phyloP scores from a whole-genome alignment of 2,797 vertebrate species.

The Labeo calbasu region DNA sequence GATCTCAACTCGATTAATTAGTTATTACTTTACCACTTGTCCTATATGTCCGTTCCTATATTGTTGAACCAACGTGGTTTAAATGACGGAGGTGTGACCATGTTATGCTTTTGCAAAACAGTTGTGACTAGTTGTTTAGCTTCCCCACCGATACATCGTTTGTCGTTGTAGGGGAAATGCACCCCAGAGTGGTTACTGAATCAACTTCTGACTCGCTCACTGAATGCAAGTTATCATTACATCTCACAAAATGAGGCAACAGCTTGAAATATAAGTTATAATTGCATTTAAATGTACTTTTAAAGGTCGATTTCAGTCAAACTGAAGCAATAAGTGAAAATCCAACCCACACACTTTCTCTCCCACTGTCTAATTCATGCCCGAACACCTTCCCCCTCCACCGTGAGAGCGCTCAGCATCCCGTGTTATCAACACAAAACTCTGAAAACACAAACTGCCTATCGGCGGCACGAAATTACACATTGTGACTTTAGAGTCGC shows the following conservation, averaged over 20 bases:
- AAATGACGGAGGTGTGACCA: not conserved
- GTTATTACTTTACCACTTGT: too few species aligned
- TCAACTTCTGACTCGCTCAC: constrained; percentile 11
- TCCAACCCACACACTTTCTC: constrained; percentile 30
- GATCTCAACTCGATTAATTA: not conserved
- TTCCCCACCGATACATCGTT: not conserved
- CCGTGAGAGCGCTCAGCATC: constrained; percentile 9
- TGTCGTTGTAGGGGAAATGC: not conserved
- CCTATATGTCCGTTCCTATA: too few species aligned
- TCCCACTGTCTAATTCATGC: constrained; percentile 31
- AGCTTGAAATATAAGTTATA: constrained; percentile 26
- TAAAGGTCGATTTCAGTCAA: constrained; percentile 12
- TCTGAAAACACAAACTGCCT: constrained; percentile 54
- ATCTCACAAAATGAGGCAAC: constrained; percentile 24
- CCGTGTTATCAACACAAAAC: constrained; percentile 21
- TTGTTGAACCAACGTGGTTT: not conserved
- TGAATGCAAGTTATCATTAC: constrained; percentile 12
- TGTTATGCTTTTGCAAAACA: not conserved
- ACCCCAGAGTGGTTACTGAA: not conserved
- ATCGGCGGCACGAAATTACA: constrained; percentile 53
- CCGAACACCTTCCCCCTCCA: constrained; percentile 15
- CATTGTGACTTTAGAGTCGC: constrained; percentile 50
- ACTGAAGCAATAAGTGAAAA: constrained; percentile 25
- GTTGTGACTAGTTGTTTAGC: not conserved
- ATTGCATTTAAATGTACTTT: constrained; percentile 32